Percentiles rank a stretch among this genome's conserved stretches.
Conservation (phyloP, 2,888 invertebrate genomes). For the Criorhina ranunculi region DNA sequence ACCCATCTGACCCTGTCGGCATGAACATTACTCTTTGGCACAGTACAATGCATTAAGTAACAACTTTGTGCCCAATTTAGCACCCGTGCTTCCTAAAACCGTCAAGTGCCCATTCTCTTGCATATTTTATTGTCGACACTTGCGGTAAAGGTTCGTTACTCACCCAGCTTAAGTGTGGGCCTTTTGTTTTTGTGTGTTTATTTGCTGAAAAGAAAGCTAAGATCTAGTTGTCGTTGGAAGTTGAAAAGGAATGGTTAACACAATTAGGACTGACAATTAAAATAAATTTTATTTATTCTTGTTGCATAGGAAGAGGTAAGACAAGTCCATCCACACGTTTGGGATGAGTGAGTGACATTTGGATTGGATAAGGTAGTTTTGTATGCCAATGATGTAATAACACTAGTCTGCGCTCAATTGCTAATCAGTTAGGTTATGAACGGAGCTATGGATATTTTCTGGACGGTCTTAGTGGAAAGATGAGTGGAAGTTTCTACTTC, state of each 20-base stretch:
- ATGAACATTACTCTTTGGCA: constrained; percentile 51
- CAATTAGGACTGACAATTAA: constrained; percentile 16
- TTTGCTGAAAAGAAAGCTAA: constrained; percentile 37
- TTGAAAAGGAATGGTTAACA: constrained; percentile 18
- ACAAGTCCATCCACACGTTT: neutral
- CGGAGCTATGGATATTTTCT: no score
- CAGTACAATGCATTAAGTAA: constrained; percentile 49
- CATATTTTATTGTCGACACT: constrained; percentile 36
- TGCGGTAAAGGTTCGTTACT: constrained; percentile 30
- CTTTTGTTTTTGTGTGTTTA: no score
- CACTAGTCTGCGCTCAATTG: no score
- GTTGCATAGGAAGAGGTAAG: constrained; percentile 1
- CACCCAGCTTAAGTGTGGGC: constrained; percentile 23
- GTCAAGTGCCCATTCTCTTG: constrained; percentile 28
- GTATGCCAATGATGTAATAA: no score
- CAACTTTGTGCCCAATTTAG: constrained; percentile 59
- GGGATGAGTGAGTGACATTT: no score
- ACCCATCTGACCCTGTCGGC: constrained; percentile 38
- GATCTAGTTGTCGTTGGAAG: neutral
- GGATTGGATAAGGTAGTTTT: no score
- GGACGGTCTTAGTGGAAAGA: no score
- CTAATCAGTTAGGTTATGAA: no score
- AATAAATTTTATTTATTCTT: constrained; percentile 11
- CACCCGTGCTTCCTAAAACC: constrained; percentile 11
- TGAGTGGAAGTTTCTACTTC: no score